Evolutionary conservation across 1,140 invertebrate species (phyloP).

Genomic region (Sycophila sp.): DNA sequence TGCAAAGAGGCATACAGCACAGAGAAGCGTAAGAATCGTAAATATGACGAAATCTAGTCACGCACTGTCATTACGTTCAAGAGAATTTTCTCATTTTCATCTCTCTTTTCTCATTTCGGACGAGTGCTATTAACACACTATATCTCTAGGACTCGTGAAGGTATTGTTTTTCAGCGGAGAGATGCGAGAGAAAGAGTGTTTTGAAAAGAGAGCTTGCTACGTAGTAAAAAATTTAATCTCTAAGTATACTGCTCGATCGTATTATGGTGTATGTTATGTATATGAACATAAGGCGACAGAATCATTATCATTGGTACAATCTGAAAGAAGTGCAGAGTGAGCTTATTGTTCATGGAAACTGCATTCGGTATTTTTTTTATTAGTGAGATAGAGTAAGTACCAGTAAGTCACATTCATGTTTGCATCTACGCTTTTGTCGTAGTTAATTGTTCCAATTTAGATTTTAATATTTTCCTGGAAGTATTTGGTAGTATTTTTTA

Average conservation of each 20-base stretch:
- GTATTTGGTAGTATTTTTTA: too few relatives aligned
- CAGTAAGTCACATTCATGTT: too few relatives aligned
- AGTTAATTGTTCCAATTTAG: too few relatives aligned
- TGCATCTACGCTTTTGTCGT: too few relatives aligned
- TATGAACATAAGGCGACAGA: slow-evolving; percentile 12
- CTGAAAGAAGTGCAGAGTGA: neutral
- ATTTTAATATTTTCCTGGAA: too few relatives aligned
- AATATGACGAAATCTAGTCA: neutral
- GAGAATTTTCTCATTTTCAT: neutral
- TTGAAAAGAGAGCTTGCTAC: slow-evolving; percentile 2
- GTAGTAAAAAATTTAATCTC: slow-evolving; percentile 8
- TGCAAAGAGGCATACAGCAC: neutral
- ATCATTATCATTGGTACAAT: slow-evolving; percentile 13
- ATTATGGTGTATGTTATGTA: neutral
- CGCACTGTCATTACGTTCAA: slow-evolving; percentile 6
- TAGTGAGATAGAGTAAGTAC: too few relatives aligned
- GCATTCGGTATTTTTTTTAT: neutral
- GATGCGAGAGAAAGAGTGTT: slow-evolving; percentile 2
- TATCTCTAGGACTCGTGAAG: neutral
- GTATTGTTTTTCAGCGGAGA: neutral
- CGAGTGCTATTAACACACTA: neutral
- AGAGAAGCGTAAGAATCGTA: slow-evolving; percentile 6
- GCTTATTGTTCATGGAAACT: neutral
- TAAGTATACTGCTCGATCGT: slow-evolving; percentile 13
- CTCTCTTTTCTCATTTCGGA: neutral